Evolutionary conservation across 2,113 vertebrate genomes (phyloP), one percentile per base, ranked within the genome.

Genomic region (Tachuris rubrigastra): DNA sequence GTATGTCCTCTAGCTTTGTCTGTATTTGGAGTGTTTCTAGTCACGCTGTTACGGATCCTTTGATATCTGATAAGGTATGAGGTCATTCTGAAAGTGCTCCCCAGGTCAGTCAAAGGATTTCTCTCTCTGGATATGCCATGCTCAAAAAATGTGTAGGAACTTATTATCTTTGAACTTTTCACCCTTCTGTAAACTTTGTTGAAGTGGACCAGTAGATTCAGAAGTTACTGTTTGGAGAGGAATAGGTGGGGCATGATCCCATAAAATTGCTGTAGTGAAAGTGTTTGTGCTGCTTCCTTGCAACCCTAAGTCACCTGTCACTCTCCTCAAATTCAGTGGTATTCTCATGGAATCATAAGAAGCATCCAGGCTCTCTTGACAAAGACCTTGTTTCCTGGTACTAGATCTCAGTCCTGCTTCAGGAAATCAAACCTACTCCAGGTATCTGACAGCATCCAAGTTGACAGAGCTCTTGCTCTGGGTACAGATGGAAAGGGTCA

Each of bases 121-220:
- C 3, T 68, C 16, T 78, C 21, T 83, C 12, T 60, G 58, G n/a
- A 9, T 80, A 68, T 9, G 12, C 3, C 0, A 0, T 13, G 10
- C 35, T 79, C 52, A 47, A 69, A 93, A 72, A 73, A 56, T 41
- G 13, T 28, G 12, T 50, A 87, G 87, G 68, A 87, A 66, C 55
- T 59, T 55, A 50, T 63, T 89, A 50, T 42, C 39, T 74, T 46
- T 71, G 50, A 89, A 59, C 42, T 89, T 87, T 55, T 81, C 30
- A 71, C 33, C 42, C 10, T 85, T 91, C 31, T 46, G 63, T 58
- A 28, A 74, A 9, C 72, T 37, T 72, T 44, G 24, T 71, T 77
- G 68, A 84, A 89, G 59, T 0, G 2, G 33, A 33, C 44, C 28
- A 39, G 47, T 27, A 30, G 25, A 46, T 66, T n/a, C 28, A 55